These are phyloP conservation scores for Zaprionus gabonicus DNA, from an alignment of 1,140 invertebrate genomes.

Conservation along the genomic window DNA sequence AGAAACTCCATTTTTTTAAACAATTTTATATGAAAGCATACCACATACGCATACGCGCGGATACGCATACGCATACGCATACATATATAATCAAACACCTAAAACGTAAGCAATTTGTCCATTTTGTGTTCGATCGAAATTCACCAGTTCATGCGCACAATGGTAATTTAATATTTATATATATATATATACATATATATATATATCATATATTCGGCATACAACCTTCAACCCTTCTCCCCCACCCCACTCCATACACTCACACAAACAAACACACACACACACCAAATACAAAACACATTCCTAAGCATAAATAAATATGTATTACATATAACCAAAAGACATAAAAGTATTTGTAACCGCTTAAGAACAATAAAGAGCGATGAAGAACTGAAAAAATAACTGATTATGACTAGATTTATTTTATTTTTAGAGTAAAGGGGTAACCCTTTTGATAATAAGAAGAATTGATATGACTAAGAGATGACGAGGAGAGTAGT, in stretches of 20 bases:
- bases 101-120: conserved; percentile 52
- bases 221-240: conserved; percentile 18
- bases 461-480: neutral
- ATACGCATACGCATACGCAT: neutral
- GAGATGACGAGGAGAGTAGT: neutral
- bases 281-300: conserved; percentile 35
- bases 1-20: conserved; percentile 46
- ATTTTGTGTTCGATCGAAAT: conserved; percentile 70
- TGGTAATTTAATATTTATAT: conserved; percentile 48
- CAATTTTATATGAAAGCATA: conserved; percentile 54
- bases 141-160: conserved; percentile 62
- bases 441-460: neutral
- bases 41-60: conserved; percentile 16
- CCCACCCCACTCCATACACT: neutral
- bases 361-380: conserved; percentile 68
- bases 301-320: conserved; percentile 55
- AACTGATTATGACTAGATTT: conserved; percentile 2
- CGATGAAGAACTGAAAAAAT: conserved; percentile 69
- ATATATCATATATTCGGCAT: conserved; percentile 53
- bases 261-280: conserved; percentile 23
- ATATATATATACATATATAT: neutral
- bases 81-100: conserved; percentile 19
- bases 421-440: neutral
- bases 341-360: conserved; percentile 71
- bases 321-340: conserved; percentile 56